Evolutionary conservation across 2,113 vertebrate species (phyloP).

Genomic region (Holacanthus passer): DNA sequence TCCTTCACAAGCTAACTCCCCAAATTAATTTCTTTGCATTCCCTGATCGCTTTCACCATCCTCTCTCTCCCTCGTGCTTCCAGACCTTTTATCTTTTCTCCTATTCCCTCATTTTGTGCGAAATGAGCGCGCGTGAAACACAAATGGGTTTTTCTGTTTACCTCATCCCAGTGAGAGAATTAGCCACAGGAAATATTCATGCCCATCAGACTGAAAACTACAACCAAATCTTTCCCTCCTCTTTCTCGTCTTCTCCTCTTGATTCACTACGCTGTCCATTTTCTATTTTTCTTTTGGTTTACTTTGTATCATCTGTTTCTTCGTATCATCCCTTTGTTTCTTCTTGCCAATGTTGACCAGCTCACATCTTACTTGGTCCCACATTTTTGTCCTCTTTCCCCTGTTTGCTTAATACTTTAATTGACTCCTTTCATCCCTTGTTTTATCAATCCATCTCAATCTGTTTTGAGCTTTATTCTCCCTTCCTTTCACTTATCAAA

Average conservation of each 20-base stretch:
- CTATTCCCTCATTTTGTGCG: not conserved
- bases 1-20: not conserved
- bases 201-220: not conserved
- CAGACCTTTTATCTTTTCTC: too few relatives aligned
- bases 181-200: not conserved
- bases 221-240: not conserved
- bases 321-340: not conserved
- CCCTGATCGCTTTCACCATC: not conserved
- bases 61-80: not conserved
- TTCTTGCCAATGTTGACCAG: not conserved
- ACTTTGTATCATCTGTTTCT: not conserved
- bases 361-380: not conserved
- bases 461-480: not conserved
- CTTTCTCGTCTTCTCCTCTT: not conserved
- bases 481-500: too few relatives aligned
- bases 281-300: not conserved
- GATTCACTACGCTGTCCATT: not conserved
- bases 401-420: not conserved
- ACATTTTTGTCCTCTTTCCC: not conserved
- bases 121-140: not conserved
- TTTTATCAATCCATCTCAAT: slow-evolving; percentile 1
- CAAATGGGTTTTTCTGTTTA: slow-evolving; percentile 1
- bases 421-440: not conserved
- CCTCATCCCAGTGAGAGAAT: not conserved
- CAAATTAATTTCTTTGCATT: not conserved